Conservation (phyloP, 92 coral and sea anemone species). For the Phenganax stokvisi region DNA sequence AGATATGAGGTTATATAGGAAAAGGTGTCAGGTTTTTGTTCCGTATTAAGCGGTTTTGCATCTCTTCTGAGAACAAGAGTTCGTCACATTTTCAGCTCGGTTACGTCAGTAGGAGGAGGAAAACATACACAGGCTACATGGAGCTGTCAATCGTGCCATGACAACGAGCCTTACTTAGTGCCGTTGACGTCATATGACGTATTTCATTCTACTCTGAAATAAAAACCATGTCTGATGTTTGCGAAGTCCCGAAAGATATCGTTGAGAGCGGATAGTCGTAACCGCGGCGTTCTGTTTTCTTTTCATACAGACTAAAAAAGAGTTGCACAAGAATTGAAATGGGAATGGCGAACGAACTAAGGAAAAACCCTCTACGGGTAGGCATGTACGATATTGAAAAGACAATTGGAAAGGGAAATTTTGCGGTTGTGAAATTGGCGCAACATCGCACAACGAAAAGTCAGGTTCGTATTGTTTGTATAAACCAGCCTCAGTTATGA, state of each 20-base stretch:
- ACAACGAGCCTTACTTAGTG: slow-evolving; percentile 39
- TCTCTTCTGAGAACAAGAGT: slow-evolving; percentile 18
- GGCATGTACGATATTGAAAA: slow-evolving; percentile 98
- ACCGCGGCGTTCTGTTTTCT: slow-evolving; percentile 43
- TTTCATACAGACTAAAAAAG: slow-evolving; percentile 53
- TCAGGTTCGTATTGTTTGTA: slow-evolving; percentile 58
- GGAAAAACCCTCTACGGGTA: slow-evolving; percentile 77
- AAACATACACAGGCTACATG: background rate
- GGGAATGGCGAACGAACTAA: slow-evolving; percentile 92
- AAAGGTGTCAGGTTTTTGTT: slow-evolving; percentile 12
- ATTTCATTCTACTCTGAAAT: slow-evolving; percentile 37
- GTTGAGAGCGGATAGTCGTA: background rate
- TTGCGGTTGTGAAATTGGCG: slow-evolving; percentile 97
- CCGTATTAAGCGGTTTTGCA: background rate
- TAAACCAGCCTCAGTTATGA: background rate
- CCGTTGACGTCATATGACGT: slow-evolving; percentile 46
- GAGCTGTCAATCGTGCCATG: slow-evolving; percentile 36
- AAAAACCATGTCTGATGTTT: slow-evolving; percentile 40
- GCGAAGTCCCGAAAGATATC: slow-evolving; percentile 18
- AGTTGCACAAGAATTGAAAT: slow-evolving; percentile 60
- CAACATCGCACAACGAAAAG: slow-evolving; percentile 92
- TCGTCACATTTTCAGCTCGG: slow-evolving; percentile 29
- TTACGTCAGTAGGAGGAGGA: slow-evolving; percentile 42
- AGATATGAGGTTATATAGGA: background rate
- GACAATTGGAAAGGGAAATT: slow-evolving; percentile 98